Conservation (phyloP, 2,888 invertebrate genomes). For the Antheraea assamensis region DNA sequence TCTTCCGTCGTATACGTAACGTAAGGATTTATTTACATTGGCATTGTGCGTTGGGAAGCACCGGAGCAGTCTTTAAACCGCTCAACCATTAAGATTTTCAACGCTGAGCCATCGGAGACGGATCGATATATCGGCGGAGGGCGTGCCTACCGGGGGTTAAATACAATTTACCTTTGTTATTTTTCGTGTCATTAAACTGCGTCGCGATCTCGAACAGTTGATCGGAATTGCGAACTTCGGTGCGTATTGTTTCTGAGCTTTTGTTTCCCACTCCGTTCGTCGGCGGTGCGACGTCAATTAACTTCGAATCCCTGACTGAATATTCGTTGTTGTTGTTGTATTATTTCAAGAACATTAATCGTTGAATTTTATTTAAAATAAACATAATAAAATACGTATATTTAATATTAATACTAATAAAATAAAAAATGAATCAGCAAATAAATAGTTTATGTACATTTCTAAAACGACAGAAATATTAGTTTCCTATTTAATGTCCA, state of each 20-base stretch:
- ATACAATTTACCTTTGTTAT: slow-evolving; percentile 83
- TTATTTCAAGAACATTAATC: neutral
- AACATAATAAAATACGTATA: neutral
- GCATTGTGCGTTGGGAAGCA: slow-evolving; percentile 51
- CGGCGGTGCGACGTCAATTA: slow-evolving; percentile 80
- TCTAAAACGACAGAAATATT: neutral
- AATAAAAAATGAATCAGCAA: neutral
- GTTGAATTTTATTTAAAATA: neutral
- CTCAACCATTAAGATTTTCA: slow-evolving; percentile 67
- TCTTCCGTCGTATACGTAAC: neutral
- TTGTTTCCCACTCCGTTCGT: slow-evolving; percentile 76
- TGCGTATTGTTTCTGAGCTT: slow-evolving; percentile 81
- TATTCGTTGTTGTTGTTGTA: slow-evolving; percentile 66
- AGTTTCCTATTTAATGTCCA: no score
- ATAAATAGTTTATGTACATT: neutral
- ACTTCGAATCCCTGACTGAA: slow-evolving; percentile 73
- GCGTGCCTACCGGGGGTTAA: slow-evolving; percentile 73
- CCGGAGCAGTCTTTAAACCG: slow-evolving; percentile 65
- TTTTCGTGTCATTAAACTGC: slow-evolving; percentile 83
- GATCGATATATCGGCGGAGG: slow-evolving; percentile 71
- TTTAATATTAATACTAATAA: neutral
- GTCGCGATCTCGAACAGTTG: slow-evolving; percentile 79
- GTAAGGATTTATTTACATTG: neutral
- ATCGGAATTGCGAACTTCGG: slow-evolving; percentile 80
- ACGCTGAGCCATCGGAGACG: slow-evolving; percentile 58